Base-by-base conservation (phyloP, 2,113 vertebrate species). In the Pituophis catenifer region DNA sequence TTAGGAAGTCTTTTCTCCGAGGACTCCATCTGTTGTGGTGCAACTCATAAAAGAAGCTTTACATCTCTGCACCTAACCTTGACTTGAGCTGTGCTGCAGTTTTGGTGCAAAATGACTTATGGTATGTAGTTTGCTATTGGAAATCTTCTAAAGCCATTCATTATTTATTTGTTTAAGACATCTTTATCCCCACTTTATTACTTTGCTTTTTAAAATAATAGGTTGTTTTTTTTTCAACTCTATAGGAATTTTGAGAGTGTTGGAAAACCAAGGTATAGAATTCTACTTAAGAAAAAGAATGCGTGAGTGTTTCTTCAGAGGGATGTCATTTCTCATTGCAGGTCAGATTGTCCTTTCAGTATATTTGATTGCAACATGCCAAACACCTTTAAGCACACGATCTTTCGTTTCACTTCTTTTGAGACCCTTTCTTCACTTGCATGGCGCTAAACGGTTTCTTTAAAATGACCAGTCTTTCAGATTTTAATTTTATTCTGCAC, bases 21-120 rank as follows among this genome's bases (percentile, higher is more conserved):
- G 86, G 57, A 57, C 75, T 50, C 91, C 91, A 94, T 94, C 91
- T 94, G 93, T 92, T 90, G 24, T 89, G 87, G 15, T 23, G 11
- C 55, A 21, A 52, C 81, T 86, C 88, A 92, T 58, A 48, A 89
- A 91, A 86, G 55, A 75, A 93, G 86, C 90, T 89, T 91, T 81
- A 81, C 53, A 58, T 58, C 53, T 88, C 53, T 48, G n/a, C 13
- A 65, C 23, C 21, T 26, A 57, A 13, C 9, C 29, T 33, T 65
- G n/a, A 62, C 10, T 89, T 89, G 52, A 92, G 6, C n/a, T 48
- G 23, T 48, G 57, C 50, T 90, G 86, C n/a, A 13, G 52, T 52
- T 53, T 48, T 85, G 29, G 58, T 85, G n/a, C 90, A 65, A 92
- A 85, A 50, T 94, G 57, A 8, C 24, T 33, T 85, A 19, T n/a